Percentiles rank a stretch among this genome's conserved stretches.
Evolutionary conservation across 1,140 invertebrate species (phyloP).

Genomic region (Caenorhabditis remanei): DNA sequence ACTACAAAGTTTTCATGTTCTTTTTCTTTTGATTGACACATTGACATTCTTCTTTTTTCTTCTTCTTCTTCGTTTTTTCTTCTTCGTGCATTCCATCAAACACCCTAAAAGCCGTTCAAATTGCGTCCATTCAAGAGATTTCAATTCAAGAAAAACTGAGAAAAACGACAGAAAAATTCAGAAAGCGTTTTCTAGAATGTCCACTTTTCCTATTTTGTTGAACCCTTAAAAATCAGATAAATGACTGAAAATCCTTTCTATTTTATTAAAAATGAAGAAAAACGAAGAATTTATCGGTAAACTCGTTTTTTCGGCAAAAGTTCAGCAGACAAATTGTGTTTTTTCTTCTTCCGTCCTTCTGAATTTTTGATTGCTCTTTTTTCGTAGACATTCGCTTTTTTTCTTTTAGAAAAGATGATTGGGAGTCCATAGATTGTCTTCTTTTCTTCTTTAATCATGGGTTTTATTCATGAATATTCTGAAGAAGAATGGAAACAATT

Average conservation of each 20-base stretch:
- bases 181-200: neutral
- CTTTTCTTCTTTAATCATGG: too few species aligned
- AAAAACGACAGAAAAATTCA: neutral
- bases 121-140: constrained; percentile 38
- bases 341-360: neutral
- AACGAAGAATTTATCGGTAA: neutral
- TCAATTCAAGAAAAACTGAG: neutral
- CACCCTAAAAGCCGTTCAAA: constrained; percentile 27
- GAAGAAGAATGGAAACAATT: too few species aligned
- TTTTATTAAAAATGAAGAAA: neutral
- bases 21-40: constrained; percentile 19
- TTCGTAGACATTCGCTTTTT: neutral
- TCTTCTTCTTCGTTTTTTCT: constrained; percentile 7
- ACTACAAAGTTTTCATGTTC: neutral
- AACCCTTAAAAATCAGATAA: too few species aligned
- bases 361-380: neutral
- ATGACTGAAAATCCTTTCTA: neutral
- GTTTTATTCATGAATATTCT: neutral
- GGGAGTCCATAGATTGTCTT: too few species aligned
- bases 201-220: too few species aligned
- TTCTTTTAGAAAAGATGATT: neutral
- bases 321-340: constrained; percentile 41
- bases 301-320: neutral
- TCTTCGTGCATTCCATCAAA: neutral
- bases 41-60: neutral